These are phyloP conservation scores for Zeuzera pyrina DNA, from an alignment of 2,888 invertebrate genomes.

Conservation along the genomic window DNA sequence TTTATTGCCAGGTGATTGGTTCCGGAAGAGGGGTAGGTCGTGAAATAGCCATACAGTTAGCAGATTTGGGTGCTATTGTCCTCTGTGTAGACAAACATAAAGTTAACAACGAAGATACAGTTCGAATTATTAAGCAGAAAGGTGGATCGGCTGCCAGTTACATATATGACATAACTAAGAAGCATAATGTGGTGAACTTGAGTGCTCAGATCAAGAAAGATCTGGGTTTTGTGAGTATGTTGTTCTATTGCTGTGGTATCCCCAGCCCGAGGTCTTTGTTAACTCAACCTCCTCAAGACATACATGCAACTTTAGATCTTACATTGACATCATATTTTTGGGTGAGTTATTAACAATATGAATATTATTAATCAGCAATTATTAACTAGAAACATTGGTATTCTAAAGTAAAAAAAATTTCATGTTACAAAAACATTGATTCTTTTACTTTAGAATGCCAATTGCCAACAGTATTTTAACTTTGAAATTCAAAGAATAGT, in stretches of 20 bases:
- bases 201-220: conserved; percentile 60
- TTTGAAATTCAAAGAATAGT: no score
- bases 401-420: no score
- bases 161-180: conserved; percentile 71
- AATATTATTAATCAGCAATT: no score
- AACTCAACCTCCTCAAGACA: conserved; percentile 61
- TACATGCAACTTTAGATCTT: conserved; percentile 70
- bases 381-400: no score
- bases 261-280: conserved; percentile 73
- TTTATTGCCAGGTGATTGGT: conserved; percentile 77
- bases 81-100: conserved; percentile 79
- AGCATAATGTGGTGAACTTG: conserved; percentile 57
- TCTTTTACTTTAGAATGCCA: no score
- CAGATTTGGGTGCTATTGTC: conserved; percentile 70
- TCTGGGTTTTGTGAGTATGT: conserved; percentile 73
- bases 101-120: conserved; percentile 59
- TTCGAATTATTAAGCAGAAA: conserved; percentile 51
- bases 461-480: no score
- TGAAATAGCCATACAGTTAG: conserved; percentile 74
- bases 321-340: conserved; percentile 76
- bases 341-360: no score
- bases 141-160: conserved; percentile 65
- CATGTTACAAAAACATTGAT: no score
- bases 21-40: conserved; percentile 79
- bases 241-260: conserved; percentile 76